phyloP scores from a whole-genome alignment of 2,888 invertebrate species.

The Hyalella azteca region DNA sequence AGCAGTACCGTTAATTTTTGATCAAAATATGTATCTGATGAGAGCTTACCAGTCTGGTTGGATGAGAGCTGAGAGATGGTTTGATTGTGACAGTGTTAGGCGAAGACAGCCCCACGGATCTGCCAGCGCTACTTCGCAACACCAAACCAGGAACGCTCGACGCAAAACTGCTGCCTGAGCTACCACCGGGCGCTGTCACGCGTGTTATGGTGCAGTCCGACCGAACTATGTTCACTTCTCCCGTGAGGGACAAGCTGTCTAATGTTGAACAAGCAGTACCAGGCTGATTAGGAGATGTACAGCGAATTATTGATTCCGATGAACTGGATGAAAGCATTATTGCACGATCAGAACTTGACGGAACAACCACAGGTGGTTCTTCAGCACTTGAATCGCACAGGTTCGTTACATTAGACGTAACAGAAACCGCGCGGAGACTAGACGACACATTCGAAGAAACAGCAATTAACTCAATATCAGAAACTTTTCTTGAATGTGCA shows the following conservation, averaged over 20 bases:
- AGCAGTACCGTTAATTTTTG: neutral
- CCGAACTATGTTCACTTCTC: neutral
- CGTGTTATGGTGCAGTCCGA: conserved; percentile 31
- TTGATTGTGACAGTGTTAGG: conserved; percentile 27
- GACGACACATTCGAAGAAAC: neutral
- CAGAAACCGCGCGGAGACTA: neutral
- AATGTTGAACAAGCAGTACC: neutral
- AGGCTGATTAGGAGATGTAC: neutral
- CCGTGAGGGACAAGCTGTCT: neutral
- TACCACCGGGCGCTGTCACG: neutral
- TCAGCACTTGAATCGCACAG: neutral
- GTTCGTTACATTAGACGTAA: neutral
- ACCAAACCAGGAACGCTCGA: neutral
- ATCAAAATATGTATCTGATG: neutral
- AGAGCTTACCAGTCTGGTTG: conserved; percentile 10
- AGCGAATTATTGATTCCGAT: neutral
- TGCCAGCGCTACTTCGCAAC: neutral
- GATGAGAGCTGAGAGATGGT: neutral
- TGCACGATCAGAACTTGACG: neutral
- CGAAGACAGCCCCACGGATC: neutral
- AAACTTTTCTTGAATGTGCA: neutral
- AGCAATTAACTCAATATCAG: conserved; percentile 13
- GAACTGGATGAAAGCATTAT: neutral
- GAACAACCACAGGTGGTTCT: neutral
- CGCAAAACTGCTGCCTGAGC: neutral